Conservation (phyloP, 2,888 invertebrate genomes). For the Stomorhina lunata region DNA sequence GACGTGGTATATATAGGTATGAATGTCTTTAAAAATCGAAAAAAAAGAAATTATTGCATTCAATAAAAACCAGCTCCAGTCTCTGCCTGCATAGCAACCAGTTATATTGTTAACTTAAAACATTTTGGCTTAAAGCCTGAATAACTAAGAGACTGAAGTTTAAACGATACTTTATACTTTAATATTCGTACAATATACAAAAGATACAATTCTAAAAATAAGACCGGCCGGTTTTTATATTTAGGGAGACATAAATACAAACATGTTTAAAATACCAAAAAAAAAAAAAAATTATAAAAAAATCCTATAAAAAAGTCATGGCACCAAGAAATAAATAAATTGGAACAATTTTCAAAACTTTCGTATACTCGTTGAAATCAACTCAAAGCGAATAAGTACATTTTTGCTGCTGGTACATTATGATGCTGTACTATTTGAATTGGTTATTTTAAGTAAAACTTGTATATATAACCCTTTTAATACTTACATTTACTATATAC, state of each 20-base stretch:
- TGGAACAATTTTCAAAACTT: constrained; percentile 57
- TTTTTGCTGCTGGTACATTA: neutral
- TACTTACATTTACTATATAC: neutral
- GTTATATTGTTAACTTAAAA: constrained; percentile 67
- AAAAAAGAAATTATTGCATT: constrained; percentile 65
- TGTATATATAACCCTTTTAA: neutral
- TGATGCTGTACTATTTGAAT: constrained; percentile 9
- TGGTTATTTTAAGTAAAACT: neutral
- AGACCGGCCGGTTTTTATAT: constrained; percentile 62
- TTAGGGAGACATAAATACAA: constrained; percentile 44
- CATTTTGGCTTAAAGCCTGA: constrained; percentile 16
- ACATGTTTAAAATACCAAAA: constrained; percentile 63
- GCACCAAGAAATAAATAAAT: constrained; percentile 53
- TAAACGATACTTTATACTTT: no score
- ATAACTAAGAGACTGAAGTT: no score
- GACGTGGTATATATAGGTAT: constrained; percentile 46
- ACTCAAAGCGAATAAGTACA: neutral
- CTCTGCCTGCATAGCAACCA: constrained; percentile 76
- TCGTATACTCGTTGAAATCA: constrained; percentile 20
- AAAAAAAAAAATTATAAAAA: constrained; percentile 5
- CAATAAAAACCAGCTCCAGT: constrained; percentile 70
- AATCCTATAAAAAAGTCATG: no score
- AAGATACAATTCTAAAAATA: constrained; percentile 61
- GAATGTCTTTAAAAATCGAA: constrained; percentile 55
- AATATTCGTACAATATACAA: neutral